phyloP scores from a whole-genome alignment of 2,888 invertebrate genomes.

The Ectropis crepuscularia region DNA sequence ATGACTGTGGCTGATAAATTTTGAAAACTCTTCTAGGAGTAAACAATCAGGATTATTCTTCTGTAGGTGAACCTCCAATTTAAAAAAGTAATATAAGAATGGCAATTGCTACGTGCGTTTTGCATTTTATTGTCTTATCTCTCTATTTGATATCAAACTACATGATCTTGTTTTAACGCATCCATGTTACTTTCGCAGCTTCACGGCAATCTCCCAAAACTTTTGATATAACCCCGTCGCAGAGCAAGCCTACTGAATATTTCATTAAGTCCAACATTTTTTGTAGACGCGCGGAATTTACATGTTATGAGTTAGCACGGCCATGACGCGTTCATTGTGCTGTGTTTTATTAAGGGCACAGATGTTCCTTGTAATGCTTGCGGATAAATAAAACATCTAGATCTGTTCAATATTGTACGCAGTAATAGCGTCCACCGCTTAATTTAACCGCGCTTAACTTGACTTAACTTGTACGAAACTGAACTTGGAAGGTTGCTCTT shows the following conservation, averaged over 20 bases:
- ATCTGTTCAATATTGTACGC: neutral
- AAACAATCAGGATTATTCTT: no score
- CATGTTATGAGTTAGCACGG: slow-evolving; percentile 74
- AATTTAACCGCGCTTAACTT: no score
- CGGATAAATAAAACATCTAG: slow-evolving; percentile 12
- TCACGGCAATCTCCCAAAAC: slow-evolving; percentile 53
- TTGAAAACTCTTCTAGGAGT: no score
- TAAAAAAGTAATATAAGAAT: no score
- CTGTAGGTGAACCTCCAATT: no score
- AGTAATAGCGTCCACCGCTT: no score
- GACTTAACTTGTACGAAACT: no score
- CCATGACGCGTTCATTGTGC: slow-evolving; percentile 41
- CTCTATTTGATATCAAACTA: neutral
- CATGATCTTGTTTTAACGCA: neutral
- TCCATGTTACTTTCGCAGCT: slow-evolving; percentile 34
- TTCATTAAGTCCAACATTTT: slow-evolving; percentile 74
- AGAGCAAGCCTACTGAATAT: slow-evolving; percentile 71
- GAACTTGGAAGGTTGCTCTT: no score
- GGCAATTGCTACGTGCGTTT: no score
- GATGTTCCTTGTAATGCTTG: slow-evolving; percentile 23
- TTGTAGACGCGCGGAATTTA: slow-evolving; percentile 68
- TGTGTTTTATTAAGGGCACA: slow-evolving; percentile 34
- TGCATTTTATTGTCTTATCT: neutral
- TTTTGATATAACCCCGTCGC: slow-evolving; percentile 65
- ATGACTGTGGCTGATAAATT: no score